Percentiles rank a stretch among this genome's conserved stretches.
These are phyloP conservation scores for Xylocampa areola DNA, from an alignment of 2,888 invertebrate genomes.

Conservation along the genomic window DNA sequence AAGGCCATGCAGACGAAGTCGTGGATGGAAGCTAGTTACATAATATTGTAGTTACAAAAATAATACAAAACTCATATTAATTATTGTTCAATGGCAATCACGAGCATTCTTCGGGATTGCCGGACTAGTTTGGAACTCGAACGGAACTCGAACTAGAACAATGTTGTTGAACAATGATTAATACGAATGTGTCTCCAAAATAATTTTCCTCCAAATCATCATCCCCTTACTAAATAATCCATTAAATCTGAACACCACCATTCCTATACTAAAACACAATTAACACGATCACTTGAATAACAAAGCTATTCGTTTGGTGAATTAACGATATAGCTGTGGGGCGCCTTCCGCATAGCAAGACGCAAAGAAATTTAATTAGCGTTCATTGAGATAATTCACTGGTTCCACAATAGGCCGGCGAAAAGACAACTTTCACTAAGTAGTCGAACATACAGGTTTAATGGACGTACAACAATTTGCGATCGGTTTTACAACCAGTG, in stretches of 20 bases:
- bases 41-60: too few species aligned
- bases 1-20: too few species aligned
- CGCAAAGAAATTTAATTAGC: slow-evolving; percentile 85
- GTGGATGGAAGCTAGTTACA: too few species aligned
- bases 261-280: slow-evolving; percentile 55
- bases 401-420: slow-evolving; percentile 76
- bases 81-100: too few species aligned
- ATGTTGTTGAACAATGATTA: too few species aligned
- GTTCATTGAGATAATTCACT: slow-evolving; percentile 84
- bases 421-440: slow-evolving; percentile 77
- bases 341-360: slow-evolving; percentile 75
- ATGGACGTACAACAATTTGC: not conserved
- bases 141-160: too few species aligned
- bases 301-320: slow-evolving; percentile 74
- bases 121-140: too few species aligned
- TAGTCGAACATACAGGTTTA: slow-evolving; percentile 59
- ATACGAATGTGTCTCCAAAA: too few species aligned
- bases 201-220: too few species aligned
- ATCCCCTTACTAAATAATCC: slow-evolving; percentile 38
- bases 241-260: slow-evolving; percentile 35
- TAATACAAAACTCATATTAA: too few species aligned
- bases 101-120: too few species aligned
- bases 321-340: slow-evolving; percentile 71
- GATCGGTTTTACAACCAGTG: not conserved
- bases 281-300: slow-evolving; percentile 69